A percentile compares a stretch with the other conserved stretches of the same genome.
phyloP scores from a whole-genome alignment of 37 sponge, comb jelly and placozoan genomes.

The Chondrosia reniformis region DNA sequence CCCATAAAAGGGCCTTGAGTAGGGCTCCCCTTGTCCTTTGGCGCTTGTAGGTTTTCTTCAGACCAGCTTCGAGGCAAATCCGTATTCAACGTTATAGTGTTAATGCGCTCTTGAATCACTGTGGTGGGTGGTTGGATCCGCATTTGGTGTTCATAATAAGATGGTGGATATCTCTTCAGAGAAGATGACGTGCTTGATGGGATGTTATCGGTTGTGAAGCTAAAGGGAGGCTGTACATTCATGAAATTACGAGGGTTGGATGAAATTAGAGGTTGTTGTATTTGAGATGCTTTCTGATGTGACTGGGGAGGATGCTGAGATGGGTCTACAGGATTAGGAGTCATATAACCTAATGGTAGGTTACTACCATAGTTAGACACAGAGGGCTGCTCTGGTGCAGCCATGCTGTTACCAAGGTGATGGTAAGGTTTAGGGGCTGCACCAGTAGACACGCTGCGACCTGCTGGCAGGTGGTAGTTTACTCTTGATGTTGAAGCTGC shows the following conservation, averaged over 20 bases:
- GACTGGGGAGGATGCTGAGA: neutral
- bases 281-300: neutral
- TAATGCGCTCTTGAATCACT: conserved; percentile 56
- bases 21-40: conserved; percentile 43
- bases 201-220: conserved; percentile 19
- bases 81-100: conserved; percentile 27
- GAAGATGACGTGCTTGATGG: neutral
- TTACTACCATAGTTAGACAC: too few species aligned
- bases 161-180: conserved; percentile 14
- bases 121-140: conserved; percentile 28
- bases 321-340: neutral
- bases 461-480: neutral
- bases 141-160: conserved; percentile 52
- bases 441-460: neutral
- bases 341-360: neutral
- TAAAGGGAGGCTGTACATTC: neutral
- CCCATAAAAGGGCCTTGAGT: conserved; percentile 83
- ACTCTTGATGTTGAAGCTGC: neutral
- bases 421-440: neutral
- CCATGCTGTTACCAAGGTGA: neutral
- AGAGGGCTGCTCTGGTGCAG: neutral
- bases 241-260: neutral
- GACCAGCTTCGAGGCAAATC: conserved; percentile 62
- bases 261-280: neutral
- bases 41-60: conserved; percentile 65